phyloP scores from a whole-genome alignment of 1,140 invertebrate species.

The Solenopsis fugax region DNA sequence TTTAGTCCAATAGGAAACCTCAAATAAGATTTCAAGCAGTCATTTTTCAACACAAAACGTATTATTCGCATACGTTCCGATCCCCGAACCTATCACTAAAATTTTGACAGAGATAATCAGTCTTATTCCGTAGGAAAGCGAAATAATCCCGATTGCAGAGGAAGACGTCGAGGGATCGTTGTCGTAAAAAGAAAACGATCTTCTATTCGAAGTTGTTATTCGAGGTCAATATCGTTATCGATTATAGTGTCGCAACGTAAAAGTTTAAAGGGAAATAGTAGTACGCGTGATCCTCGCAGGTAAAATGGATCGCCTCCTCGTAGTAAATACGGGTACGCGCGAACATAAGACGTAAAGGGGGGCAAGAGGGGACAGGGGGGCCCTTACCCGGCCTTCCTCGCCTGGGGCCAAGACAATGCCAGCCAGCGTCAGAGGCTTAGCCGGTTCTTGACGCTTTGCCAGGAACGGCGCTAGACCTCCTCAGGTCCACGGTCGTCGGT shows the following conservation, averaged over 20 bases:
- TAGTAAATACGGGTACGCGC: constrained; percentile 61
- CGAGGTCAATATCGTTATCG: constrained; percentile 21
- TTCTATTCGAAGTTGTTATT: background rate
- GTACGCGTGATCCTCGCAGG: constrained; percentile 52
- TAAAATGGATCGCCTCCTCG: constrained; percentile 78
- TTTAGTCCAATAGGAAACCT: background rate
- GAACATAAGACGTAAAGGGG: constrained; percentile 12
- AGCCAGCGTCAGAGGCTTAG: constrained; percentile 81
- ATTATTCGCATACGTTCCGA: constrained; percentile 1
- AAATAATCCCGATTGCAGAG: constrained; percentile 1
- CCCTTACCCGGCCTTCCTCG: constrained; percentile 51
- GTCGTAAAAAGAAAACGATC: background rate
- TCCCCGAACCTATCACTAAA: background rate
- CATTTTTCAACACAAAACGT: background rate
- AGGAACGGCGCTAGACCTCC: constrained; percentile 64
- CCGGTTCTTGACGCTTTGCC: constrained; percentile 83
- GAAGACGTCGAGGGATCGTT: background rate
- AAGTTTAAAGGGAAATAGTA: constrained; percentile 56
- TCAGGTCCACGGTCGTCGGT: constrained; percentile 55
- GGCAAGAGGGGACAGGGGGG: background rate
- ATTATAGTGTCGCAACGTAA: constrained; percentile 21
- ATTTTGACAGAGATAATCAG: background rate
- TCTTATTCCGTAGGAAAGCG: background rate
- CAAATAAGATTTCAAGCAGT: background rate
- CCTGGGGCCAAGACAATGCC: constrained; percentile 82